A percentile compares a stretch with the other conserved stretches of the same genome.
phyloP scores from a whole-genome alignment of 2,797 vertebrate species.

The Esox lucius region DNA sequence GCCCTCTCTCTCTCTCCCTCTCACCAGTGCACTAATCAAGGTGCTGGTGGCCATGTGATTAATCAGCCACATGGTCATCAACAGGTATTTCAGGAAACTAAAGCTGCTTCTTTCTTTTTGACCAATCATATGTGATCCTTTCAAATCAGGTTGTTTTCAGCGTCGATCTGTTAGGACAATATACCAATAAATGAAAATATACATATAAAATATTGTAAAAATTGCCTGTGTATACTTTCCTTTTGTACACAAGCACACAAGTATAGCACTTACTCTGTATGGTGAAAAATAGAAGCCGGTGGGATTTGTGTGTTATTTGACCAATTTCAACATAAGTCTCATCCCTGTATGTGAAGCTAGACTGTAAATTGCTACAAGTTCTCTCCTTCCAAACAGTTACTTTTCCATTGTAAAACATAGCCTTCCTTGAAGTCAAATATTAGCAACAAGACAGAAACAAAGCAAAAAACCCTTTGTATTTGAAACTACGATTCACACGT shows the following conservation, averaged over 20 bases:
- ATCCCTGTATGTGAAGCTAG: not conserved
- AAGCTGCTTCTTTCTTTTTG: not conserved
- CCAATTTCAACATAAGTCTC: not conserved
- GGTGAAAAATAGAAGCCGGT: not conserved
- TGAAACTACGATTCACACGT: slow-evolving; percentile 19
- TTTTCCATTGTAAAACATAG: not conserved
- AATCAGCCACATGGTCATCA: not conserved
- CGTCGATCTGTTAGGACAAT: no score
- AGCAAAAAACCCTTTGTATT: not conserved
- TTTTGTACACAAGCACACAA: not conserved
- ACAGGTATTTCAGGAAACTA: not conserved
- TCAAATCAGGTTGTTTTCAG: no score
- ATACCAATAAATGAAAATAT: no score
- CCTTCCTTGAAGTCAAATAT: not conserved
- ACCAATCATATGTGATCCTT: no score
- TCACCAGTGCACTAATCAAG: not conserved
- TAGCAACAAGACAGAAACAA: not conserved
- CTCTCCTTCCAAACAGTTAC: not conserved
- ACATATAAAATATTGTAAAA: no score
- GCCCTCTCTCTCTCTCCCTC: not conserved
- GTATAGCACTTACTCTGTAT: not conserved
- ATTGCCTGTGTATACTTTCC: not conserved
- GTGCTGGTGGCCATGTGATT: not conserved
- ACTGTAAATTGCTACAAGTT: not conserved
- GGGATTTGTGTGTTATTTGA: slow-evolving; percentile 5